A percentile compares a stretch with the other conserved stretches of the same genome.
phyloP scores from a whole-genome alignment of 2,797 vertebrate genomes.

The Lophius americanus region DNA sequence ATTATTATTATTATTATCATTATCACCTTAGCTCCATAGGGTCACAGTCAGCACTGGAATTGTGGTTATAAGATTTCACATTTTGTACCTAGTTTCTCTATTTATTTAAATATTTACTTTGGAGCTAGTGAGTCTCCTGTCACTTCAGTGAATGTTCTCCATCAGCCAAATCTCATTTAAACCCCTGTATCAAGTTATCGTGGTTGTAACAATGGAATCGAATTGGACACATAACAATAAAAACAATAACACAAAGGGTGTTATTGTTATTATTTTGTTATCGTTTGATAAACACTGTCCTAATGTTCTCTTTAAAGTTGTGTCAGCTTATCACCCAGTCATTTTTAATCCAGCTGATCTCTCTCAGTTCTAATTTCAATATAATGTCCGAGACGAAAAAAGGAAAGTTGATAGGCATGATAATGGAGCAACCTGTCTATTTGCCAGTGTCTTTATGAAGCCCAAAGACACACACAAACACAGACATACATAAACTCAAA shows the following conservation, averaged over 20 bases:
- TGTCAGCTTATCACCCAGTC: constrained; percentile 61
- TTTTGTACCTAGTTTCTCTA: too few species aligned
- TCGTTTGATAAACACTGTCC: constrained; percentile 50
- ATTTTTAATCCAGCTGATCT: constrained; percentile 60
- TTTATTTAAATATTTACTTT: too few species aligned
- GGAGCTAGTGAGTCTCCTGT: too few species aligned
- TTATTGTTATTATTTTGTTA: constrained; percentile 58
- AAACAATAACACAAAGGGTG: constrained; percentile 17
- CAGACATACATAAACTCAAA: neutral
- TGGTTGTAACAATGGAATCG: constrained; percentile 41
- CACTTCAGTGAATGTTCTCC: too few species aligned
- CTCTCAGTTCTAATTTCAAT: constrained; percentile 80
- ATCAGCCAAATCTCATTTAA: too few species aligned
- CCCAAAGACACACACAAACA: constrained; percentile 13
- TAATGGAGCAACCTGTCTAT: constrained; percentile 70
- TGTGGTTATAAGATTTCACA: too few species aligned
- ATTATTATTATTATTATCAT: too few species aligned
- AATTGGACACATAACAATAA: constrained; percentile 34
- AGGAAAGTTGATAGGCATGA: constrained; percentile 69
- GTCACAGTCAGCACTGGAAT: too few species aligned
- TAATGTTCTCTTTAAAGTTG: constrained; percentile 56
- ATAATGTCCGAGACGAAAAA: constrained; percentile 71
- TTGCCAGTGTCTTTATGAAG: constrained; percentile 29
- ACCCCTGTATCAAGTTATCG: constrained; percentile 4
- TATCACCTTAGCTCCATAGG: too few species aligned